phyloP scores from a whole-genome alignment of 2,888 invertebrate species.

The Anticlea derivata region DNA sequence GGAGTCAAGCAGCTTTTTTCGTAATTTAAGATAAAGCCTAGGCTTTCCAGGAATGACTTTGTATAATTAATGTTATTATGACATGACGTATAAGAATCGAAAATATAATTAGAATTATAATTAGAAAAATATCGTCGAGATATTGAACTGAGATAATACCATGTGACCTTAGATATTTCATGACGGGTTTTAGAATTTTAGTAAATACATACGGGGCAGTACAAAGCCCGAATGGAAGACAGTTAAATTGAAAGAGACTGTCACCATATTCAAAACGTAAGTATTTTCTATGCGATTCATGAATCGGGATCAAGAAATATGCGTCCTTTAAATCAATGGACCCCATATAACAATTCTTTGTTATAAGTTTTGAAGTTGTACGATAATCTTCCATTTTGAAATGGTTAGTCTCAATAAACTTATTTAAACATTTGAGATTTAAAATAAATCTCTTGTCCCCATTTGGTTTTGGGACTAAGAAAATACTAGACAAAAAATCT shows the following conservation, averaged over 20 bases:
- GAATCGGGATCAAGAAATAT: slow-evolving; percentile 1
- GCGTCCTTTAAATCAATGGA: slow-evolving; percentile 9
- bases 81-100: no score
- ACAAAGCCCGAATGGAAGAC: not conserved
- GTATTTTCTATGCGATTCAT: not conserved
- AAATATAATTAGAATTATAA: no score
- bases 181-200: not conserved
- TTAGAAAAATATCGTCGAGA: slow-evolving; percentile 1
- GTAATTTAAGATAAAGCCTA: not conserved
- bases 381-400: slow-evolving; percentile 17
- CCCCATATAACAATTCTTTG: not conserved
- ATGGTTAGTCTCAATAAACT: slow-evolving; percentile 1
- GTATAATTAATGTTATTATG: not conserved
- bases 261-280: slow-evolving; percentile 2
- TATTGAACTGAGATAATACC: not conserved
- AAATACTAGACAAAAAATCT: not conserved
- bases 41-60: not conserved
- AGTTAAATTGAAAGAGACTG: not conserved
- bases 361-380: slow-evolving; percentile 2
- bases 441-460: slow-evolving; percentile 1
- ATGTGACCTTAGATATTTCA: not conserved
- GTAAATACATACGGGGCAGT: not conserved
- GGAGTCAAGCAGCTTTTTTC: slow-evolving; percentile 5
- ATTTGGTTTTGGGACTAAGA: not conserved
- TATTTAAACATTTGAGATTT: slow-evolving; percentile 5